These are phyloP conservation scores for Chlorops oryzae DNA, from an alignment of 1,140 invertebrate species.

Conservation along the genomic window DNA sequence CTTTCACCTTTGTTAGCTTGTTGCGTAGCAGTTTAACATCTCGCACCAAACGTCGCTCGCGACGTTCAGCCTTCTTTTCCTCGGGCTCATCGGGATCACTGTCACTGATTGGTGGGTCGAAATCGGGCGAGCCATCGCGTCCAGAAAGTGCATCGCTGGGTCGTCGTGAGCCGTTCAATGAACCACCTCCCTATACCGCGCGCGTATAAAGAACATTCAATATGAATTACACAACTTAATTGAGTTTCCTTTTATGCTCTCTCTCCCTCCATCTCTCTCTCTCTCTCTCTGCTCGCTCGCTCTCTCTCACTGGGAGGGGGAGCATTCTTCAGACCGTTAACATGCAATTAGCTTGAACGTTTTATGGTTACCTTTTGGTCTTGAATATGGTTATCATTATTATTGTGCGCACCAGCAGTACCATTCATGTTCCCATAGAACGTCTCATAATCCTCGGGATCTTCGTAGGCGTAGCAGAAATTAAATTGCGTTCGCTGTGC, in stretches of 20 bases:
- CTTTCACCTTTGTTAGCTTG: slow-evolving; percentile 71
- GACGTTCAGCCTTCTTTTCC: slow-evolving; percentile 59
- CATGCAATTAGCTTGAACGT: neutral
- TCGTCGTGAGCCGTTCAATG: slow-evolving; percentile 34
- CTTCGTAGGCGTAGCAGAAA: slow-evolving; percentile 45
- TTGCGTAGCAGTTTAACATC: slow-evolving; percentile 69
- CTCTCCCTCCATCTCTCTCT: no score
- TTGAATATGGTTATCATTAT: neutral
- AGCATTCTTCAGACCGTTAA: no score
- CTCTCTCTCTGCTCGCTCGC: no score
- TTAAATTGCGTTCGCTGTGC: slow-evolving; percentile 42
- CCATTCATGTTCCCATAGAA: slow-evolving; percentile 25
- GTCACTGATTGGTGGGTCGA: slow-evolving; percentile 51
- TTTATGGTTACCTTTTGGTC: slow-evolving; percentile 4
- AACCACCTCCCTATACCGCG: slow-evolving; percentile 32
- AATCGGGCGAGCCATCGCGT: slow-evolving; percentile 45
- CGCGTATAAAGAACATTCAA: no score
- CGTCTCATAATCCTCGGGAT: slow-evolving; percentile 26
- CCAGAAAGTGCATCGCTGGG: slow-evolving; percentile 36
- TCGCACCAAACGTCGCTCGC: slow-evolving; percentile 55
- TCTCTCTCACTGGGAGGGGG: no score
- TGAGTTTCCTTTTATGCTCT: no score
- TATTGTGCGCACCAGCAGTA: slow-evolving; percentile 2
- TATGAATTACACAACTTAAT: no score
- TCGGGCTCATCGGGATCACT: slow-evolving; percentile 66